phyloP scores from a whole-genome alignment of 2,797 vertebrate species.

The Phoeniculus purpureus region DNA sequence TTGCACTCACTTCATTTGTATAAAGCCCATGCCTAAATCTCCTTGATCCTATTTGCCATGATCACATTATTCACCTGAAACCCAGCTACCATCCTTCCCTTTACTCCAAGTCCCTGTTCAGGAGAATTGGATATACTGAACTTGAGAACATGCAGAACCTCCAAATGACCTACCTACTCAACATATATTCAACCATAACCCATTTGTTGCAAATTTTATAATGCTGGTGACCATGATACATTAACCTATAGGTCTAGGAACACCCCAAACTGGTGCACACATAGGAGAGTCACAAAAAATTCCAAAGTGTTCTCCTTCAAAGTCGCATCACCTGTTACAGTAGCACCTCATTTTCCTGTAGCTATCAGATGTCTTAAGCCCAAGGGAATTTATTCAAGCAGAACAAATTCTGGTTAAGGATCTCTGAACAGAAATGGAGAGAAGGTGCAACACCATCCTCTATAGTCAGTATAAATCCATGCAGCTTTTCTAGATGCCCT shows the following conservation, averaged over 20 bases:
- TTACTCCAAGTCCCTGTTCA: neutral
- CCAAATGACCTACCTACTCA: neutral
- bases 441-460: neutral
- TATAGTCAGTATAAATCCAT: neutral
- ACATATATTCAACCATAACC: neutral
- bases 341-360: neutral
- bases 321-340: neutral
- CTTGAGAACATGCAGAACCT: neutral
- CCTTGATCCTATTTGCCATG: neutral
- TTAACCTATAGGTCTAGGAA: neutral
- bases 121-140: neutral
- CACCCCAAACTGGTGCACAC: neutral
- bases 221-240: neutral
- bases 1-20: neutral
- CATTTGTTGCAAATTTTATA: neutral
- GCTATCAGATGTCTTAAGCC: neutral
- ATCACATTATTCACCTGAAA: neutral
- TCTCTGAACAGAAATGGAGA: neutral
- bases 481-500: neutral
- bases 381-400: neutral
- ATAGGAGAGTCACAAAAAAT: neutral
- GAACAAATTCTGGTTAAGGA: neutral
- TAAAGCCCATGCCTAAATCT: neutral
- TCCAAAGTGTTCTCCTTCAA: neutral
- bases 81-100: rapidly evolving